These are phyloP conservation scores for Seriola aureovittata DNA, from an alignment of 2,113 vertebrate species.

Conservation along the genomic window DNA sequence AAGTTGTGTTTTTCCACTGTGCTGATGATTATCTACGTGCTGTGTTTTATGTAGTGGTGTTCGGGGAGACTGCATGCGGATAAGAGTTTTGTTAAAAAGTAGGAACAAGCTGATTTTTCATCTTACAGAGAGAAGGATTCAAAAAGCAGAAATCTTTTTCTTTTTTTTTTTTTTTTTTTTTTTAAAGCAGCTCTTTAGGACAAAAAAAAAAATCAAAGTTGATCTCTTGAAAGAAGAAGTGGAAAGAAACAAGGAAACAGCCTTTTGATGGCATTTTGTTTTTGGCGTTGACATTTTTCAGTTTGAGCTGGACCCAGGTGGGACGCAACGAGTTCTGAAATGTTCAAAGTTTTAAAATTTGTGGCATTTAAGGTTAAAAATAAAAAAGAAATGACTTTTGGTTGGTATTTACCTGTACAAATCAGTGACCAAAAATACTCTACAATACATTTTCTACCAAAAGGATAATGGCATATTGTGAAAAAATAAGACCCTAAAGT, in stretches of 20 bases:
- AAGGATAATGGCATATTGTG: background rate
- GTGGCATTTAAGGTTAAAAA: background rate
- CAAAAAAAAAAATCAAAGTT: background rate
- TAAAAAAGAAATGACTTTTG: background rate
- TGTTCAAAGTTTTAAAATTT: background rate
- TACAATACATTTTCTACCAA: background rate
- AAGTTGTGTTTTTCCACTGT: background rate
- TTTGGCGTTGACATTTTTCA: background rate
- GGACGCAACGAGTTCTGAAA: background rate
- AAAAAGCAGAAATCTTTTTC: background rate
- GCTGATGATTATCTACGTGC: background rate
- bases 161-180: no score
- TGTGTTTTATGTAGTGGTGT: background rate
- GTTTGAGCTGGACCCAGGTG: background rate
- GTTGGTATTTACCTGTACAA: background rate
- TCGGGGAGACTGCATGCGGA: background rate
- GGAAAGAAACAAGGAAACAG: background rate
- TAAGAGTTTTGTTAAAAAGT: background rate
- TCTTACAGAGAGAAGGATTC: background rate
- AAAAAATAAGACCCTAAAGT: background rate
- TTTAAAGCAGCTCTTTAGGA: background rate
- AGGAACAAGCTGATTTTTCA: conserved; percentile 5
- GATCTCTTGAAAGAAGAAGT: background rate
- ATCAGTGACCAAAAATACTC: background rate
- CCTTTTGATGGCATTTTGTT: conserved; percentile 13